phyloP scores from a whole-genome alignment of 2,888 invertebrate species.

The Adelphocoris suturalis region DNA sequence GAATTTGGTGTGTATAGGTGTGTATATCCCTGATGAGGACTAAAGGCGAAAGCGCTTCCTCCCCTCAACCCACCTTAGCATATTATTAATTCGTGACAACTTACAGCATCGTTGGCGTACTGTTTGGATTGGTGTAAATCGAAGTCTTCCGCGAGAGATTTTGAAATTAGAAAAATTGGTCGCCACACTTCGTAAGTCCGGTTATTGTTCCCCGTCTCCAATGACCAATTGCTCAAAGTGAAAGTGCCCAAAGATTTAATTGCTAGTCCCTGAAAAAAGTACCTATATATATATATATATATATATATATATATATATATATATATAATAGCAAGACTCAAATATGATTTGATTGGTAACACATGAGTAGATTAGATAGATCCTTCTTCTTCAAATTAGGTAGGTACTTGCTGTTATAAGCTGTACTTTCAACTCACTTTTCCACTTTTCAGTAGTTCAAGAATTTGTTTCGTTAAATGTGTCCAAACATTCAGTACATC shows the following conservation, averaged over 20 bases:
- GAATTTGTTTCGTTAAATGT: conserved; percentile 2
- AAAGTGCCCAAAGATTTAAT: conserved; percentile 71
- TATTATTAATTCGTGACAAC: not conserved
- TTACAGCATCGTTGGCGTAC: conserved; percentile 71
- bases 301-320: too few species aligned
- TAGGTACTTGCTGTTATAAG: too few species aligned
- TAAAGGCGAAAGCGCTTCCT: too few species aligned
- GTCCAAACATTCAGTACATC: conserved; percentile 46
- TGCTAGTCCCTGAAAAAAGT: conserved; percentile 58
- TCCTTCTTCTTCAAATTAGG: too few species aligned
- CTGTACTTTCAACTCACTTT: conserved; percentile 4
- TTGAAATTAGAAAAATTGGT: conserved; percentile 71
- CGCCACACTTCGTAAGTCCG: conserved; percentile 55
- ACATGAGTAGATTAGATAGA: not conserved
- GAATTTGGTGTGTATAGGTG: too few species aligned
- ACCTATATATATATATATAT: too few species aligned
- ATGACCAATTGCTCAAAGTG: conserved; percentile 70
- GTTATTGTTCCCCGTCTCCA: conserved; percentile 71
- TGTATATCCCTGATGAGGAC: too few species aligned
- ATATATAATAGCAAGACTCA: too few species aligned
- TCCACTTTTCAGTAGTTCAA: not conserved
- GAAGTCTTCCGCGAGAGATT: conserved; percentile 64
- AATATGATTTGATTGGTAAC: too few species aligned
- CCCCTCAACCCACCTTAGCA: too few species aligned
- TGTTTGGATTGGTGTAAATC: conserved; percentile 72